phyloP scores from a whole-genome alignment of 2,113 vertebrate genomes.

The Psammodynastes pulverulentus region DNA sequence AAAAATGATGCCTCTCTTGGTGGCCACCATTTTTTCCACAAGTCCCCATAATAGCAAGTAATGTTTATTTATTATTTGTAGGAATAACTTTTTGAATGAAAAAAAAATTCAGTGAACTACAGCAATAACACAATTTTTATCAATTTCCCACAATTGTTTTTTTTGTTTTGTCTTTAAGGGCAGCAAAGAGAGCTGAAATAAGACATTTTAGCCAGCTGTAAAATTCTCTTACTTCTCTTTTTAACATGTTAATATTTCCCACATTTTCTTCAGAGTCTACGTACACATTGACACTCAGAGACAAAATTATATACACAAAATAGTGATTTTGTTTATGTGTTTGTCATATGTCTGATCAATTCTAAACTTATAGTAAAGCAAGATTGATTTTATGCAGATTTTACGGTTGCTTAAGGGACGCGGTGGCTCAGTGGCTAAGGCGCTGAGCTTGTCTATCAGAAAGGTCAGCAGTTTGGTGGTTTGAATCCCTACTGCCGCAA shows the following conservation, averaged over 20 bases:
- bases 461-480: too few relatives aligned
- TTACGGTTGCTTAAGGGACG: not conserved
- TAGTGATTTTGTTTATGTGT: not conserved
- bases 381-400: not conserved
- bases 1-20: not conserved
- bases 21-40: not conserved
- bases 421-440: too few relatives aligned
- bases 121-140: not conserved
- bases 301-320: not conserved
- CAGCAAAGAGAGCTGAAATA: not conserved
- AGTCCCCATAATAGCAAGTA: not conserved
- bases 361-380: not conserved
- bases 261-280: not conserved
- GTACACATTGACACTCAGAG: not conserved
- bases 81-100: not conserved
- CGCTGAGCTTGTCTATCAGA: too few relatives aligned
- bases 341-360: not conserved
- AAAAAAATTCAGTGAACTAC: not conserved
- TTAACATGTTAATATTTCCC: not conserved
- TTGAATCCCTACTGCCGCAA: too few relatives aligned
- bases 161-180: not conserved
- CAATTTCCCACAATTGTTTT: not conserved
- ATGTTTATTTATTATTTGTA: not conserved
- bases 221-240: not conserved
- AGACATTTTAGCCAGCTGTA: not conserved